These are phyloP conservation scores for Naja naja DNA, from an alignment of 2,113 vertebrate genomes.

Conservation along the genomic window DNA sequence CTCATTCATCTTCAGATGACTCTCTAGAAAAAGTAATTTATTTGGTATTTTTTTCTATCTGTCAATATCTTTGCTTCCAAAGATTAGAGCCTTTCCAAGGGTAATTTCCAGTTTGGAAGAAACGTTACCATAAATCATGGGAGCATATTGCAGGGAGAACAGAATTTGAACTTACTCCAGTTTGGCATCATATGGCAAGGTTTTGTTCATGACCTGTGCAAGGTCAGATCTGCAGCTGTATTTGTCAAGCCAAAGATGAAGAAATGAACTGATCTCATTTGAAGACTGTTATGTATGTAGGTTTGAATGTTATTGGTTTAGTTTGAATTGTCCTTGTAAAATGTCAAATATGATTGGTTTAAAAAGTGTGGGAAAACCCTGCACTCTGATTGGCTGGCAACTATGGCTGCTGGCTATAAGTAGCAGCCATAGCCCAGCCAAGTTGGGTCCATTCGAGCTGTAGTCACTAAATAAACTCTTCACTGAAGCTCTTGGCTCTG, in stretches of 20 bases:
- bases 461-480: too few species aligned
- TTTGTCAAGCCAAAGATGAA: neutral
- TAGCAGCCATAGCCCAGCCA: too few species aligned
- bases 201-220: neutral
- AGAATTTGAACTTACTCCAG: neutral
- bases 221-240: neutral
- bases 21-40: neutral
- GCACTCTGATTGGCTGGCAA: too few species aligned
- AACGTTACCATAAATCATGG: neutral
- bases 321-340: too few species aligned
- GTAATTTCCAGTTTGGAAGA: neutral
- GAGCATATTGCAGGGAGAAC: neutral
- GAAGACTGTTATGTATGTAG: too few species aligned
- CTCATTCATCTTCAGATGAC: neutral
- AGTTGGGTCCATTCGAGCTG: too few species aligned
- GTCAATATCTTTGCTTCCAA: neutral
- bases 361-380: too few species aligned
- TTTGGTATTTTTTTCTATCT: neutral
- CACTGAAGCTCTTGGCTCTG: too few species aligned
- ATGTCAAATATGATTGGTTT: too few species aligned
- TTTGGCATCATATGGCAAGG: neutral
- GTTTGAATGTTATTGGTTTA: too few species aligned
- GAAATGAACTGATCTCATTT: slow-evolving; percentile 7
- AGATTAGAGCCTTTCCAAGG: neutral
- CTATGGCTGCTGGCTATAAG: too few species aligned